Evolutionary conservation across 2,888 invertebrate species (phyloP).

Genomic region (Empis stercorea): DNA sequence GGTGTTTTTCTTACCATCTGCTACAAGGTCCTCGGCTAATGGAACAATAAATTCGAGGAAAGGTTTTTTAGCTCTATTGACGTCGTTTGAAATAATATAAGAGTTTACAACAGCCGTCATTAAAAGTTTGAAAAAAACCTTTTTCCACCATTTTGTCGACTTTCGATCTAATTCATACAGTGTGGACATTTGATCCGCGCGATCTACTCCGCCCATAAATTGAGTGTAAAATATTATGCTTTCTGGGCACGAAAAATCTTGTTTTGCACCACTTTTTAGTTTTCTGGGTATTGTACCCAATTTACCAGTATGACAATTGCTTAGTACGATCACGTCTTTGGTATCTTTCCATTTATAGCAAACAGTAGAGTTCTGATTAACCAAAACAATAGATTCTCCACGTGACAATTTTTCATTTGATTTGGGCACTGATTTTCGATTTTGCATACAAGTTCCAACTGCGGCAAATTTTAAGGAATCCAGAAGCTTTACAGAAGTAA

Average conservation of each 20-base stretch:
- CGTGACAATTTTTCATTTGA: too few relatives aligned
- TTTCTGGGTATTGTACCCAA: neutral
- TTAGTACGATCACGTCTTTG: slow-evolving; percentile 4
- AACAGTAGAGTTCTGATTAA: too few relatives aligned
- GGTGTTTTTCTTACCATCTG: slow-evolving; percentile 1
- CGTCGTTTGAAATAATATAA: slow-evolving; percentile 2
- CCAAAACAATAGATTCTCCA: too few relatives aligned
- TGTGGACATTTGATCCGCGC: slow-evolving; percentile 4
- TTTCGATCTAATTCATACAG: slow-evolving; percentile 7
- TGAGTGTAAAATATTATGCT: neutral
- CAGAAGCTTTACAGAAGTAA: too few relatives aligned
- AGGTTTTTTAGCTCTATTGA: slow-evolving; percentile 1
- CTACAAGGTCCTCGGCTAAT: slow-evolving; percentile 4
- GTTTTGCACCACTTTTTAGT: too few relatives aligned
- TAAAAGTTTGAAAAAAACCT: slow-evolving; percentile 5
- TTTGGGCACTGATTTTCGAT: too few relatives aligned
- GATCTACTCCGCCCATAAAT: slow-evolving; percentile 1
- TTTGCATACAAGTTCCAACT: too few relatives aligned
- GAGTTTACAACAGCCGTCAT: slow-evolving; percentile 6
- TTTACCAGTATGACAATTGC: slow-evolving; percentile 2
- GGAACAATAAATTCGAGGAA: slow-evolving; percentile 5
- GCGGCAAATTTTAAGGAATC: too few relatives aligned
- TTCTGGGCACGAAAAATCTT: too few relatives aligned
- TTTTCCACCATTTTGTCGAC: neutral
- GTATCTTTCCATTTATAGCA: slow-evolving; percentile 3